A percentile compares a stretch with the other conserved stretches of the same genome.
phyloP scores from a whole-genome alignment of 35 echinoderm and acorn worm genomes.

The Eucidaris tribuloides region DNA sequence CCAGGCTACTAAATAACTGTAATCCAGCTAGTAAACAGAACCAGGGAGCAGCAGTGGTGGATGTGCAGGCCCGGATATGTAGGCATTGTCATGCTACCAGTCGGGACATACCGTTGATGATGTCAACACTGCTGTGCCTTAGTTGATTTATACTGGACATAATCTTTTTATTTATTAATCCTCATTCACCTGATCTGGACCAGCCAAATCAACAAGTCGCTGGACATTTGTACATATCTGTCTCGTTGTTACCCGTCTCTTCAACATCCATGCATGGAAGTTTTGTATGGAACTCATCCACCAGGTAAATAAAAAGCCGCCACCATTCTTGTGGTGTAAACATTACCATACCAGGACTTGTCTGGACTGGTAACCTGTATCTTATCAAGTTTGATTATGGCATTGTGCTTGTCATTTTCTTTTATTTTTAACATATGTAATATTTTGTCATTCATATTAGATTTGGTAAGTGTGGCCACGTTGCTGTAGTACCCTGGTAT shows the following conservation, averaged over 20 bases:
- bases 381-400: too few relatives aligned
- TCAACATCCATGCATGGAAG: constrained; percentile 23
- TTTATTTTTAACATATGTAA: too few relatives aligned
- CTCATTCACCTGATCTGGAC: background rate
- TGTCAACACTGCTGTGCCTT: background rate
- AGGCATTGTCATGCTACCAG: background rate
- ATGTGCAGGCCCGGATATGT: too few relatives aligned
- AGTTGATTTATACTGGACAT: background rate
- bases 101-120: background rate
- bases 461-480: too few relatives aligned
- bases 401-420: too few relatives aligned
- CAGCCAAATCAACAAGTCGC: background rate
- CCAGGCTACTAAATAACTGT: background rate
- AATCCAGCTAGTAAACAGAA: background rate
- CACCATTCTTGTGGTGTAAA: too few relatives aligned
- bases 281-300: constrained; percentile 29
- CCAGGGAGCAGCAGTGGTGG: too few relatives aligned
- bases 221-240: background rate
- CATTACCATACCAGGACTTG: too few relatives aligned
- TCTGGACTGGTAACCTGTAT: too few relatives aligned
- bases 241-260: background rate
- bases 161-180: too few relatives aligned
- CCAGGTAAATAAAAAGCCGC: constrained; percentile 29
- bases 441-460: too few relatives aligned
- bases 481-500: too few relatives aligned